phyloP scores from a whole-genome alignment of 2,113 vertebrate species.

The Bufo bufo region DNA sequence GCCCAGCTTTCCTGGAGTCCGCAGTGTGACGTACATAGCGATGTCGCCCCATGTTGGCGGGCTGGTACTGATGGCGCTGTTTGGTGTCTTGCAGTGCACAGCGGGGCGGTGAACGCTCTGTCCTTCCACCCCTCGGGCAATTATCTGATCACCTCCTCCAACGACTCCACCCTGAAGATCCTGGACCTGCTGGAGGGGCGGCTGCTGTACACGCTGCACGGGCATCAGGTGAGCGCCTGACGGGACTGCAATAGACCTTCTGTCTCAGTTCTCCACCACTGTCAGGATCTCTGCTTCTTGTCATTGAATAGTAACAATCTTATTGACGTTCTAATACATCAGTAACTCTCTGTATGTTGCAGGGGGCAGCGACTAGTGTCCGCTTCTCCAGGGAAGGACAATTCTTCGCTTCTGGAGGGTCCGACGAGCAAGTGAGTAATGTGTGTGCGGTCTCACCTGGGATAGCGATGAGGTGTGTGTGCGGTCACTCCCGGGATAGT shows the following conservation, averaged over 20 bases:
- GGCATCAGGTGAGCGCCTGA: neutral
- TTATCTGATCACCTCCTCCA: slow-evolving; percentile 92
- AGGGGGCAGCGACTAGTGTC: slow-evolving; percentile 89
- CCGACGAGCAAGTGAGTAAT: slow-evolving; percentile 88
- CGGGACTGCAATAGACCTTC: too few species aligned
- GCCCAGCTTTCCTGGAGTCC: too few species aligned
- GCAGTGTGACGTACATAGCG: too few species aligned
- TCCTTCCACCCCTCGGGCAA: slow-evolving; percentile 92
- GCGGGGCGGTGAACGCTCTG: slow-evolving; percentile 84
- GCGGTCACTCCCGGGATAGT: neutral
- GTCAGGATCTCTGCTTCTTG: neutral
- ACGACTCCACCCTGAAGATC: slow-evolving; percentile 94
- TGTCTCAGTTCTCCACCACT: neutral
- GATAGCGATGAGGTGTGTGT: neutral
- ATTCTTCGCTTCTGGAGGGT: slow-evolving; percentile 90
- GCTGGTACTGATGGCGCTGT: too few species aligned
- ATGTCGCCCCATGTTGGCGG: too few species aligned
- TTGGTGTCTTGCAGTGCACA: slow-evolving; percentile 77
- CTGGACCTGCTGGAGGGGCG: slow-evolving; percentile 93
- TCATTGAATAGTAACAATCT: neutral
- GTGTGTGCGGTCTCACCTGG: too few species aligned
- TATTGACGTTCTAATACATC: neutral
- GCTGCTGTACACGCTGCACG: slow-evolving; percentile 90
- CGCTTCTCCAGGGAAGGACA: slow-evolving; percentile 88
- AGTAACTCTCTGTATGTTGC: slow-evolving; percentile 28